Evolutionary conservation across 2,113 vertebrate genomes (phyloP), one percentile per base, ranked within the genome.

Genomic region (Pterocles gutturalis): DNA sequence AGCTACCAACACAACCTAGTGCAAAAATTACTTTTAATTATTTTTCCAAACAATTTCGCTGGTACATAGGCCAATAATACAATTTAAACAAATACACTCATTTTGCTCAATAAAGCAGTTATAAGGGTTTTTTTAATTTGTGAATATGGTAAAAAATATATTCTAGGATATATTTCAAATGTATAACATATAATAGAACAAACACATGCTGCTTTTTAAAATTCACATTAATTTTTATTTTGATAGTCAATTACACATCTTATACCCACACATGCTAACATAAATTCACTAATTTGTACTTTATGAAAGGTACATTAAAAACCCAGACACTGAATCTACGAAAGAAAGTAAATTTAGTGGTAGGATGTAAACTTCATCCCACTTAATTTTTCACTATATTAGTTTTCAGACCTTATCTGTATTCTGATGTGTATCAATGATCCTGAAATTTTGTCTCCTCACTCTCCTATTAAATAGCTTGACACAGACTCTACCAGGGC

Each of bases 371-470:
- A 84, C 94, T 82, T 96, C 3, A 12, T 73, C 69, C 14, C 67
- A 36, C 29, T 87, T 62, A 24, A 36, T 45, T 92, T 96, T 98
- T 93, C 29, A 87, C n/a, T 69, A 29, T 58, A 95, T 81, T 93
- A 79, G 28, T 94, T 95, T 97, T 96, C 84, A 80, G 25, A 88
- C 77, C 80, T 95, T 95, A 95, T 93, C 96, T 97, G 64, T 89
- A 87, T 92, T 97, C 54, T 87, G 54, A 85, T 80, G 45, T 90
- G 20, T 94, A 67, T 94, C 67, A 85, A 17, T 84, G 64, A 90
- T 87, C 89, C 88, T 91, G 79, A 97, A 96, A 97, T 93, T 95
- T 90, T 90, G 53, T 77, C 83, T 96, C 54, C 64, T 83, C 43
- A 11, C 7, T 92, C 28, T 58, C 34, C 58, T 90, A 73, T 62